Base-by-base conservation (phyloP, 2,113 vertebrate species). In the Tenebrosternarchus preto region DNA sequence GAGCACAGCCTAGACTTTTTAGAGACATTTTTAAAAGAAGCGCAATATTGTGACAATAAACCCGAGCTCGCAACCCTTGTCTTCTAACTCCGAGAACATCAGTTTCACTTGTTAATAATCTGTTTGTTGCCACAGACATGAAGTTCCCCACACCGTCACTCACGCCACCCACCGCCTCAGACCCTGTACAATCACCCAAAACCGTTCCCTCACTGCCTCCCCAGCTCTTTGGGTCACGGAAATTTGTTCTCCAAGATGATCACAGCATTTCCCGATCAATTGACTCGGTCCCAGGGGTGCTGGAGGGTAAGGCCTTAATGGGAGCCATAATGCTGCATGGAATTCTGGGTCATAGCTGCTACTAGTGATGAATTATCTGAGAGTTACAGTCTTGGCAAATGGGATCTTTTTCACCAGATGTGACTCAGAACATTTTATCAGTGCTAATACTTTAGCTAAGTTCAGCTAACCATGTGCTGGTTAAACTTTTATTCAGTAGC, bases 91-190 rank as follows among this genome's bases (percentile, higher is more conserved):
- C 17, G 25, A 17, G 86, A 88, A 87, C 76, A 50, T 91, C 85
- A 90, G 85, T 83, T 83, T 86, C 84, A 73, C 87, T 89, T 92
- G 81, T 92, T 93, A 92, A 92, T 88, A 92, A 92, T 99, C 92
- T 98, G 95, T 99, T 98, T 98, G 95, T 97, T 95, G 96, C 95
- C 95, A 98, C 96, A 98, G 97, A 98, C 96, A 96, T 95, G 95
- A 94, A 96, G 93, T 95, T 95, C 87, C 95, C 95, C 92, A 94
- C 95, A 89, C 84, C 95, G 93, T 95, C 96, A 92, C 91, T 96
- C 94, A 96, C 95, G 90, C 94, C 95, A 90, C 93, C 96, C 93
- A 92, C 94, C 92, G 92, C 95, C 93, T 96, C 94, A 95, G 95
- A 91, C 92, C 95, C 94, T 92, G 95, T 96, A 95, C 92, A 93